Base-by-base conservation (phyloP, 2,113 vertebrate genomes). In the Ctenomys sociabilis region DNA sequence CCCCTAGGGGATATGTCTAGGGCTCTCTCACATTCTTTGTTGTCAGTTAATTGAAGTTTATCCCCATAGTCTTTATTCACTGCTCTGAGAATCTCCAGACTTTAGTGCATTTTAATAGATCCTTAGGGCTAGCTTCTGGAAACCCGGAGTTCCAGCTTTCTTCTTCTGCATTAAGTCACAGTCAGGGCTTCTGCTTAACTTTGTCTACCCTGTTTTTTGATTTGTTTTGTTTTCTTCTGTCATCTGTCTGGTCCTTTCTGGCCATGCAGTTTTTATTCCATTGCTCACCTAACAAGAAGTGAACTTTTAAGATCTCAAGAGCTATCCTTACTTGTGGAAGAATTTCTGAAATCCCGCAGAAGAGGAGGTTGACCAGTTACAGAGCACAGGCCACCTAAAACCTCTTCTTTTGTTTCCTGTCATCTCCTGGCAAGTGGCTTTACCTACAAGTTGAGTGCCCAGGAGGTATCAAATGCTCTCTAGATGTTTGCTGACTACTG, bases 41-140 rank as follows among this genome's bases (percentile, higher is more conserved):
- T 95, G 45, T 90, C 24, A 82, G 0, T 63, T 92, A 54, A 88
- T 83, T 95, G 49, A 92, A 85, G 80, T 37, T 45, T 77, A 12
- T 68, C 16, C 17, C 1, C 12, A 82, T 64, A 49, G 30, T 9
- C 30, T 77, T 90, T 95, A 63, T 43, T 90, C 35, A n/a, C 73
- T 91, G 61, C 61, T 52, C 68, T 84, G 73, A 94, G 63, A 92
- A 26, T 16, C 40, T 28, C 19, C 19, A 49, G 61, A 73, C 21
- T 45, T 86, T 7, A 35, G 22, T 88, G 52, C 54, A 85, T 77
- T 96, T 88, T 68, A 91, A 40, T 37, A 61, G 52, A n/a, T 45
- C 28, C 16, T 14, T 8, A 19, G 2, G 54, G 11, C 2, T 91
- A 24, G 16, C n/a, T 89, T 87, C 35, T n/a, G 37, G 63, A 66